Percentiles rank a stretch among this genome's conserved stretches.
phyloP scores from a whole-genome alignment of 2,113 vertebrate genomes.

The Catharus fuscescens region DNA sequence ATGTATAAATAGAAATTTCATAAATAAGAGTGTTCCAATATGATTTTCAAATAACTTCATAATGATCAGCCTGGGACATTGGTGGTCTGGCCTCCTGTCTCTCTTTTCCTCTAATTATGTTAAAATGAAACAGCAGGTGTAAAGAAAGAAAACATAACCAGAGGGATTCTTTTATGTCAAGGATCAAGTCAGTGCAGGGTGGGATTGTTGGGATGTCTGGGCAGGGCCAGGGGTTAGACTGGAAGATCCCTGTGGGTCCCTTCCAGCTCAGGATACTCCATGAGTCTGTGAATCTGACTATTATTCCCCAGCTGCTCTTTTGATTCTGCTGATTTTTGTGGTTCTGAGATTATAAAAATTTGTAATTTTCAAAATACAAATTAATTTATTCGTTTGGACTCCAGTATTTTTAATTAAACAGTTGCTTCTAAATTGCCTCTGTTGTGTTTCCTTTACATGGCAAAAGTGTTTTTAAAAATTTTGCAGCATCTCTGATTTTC shows the following conservation, averaged over 20 bases:
- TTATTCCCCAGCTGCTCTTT: neutral
- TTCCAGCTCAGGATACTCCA: neutral
- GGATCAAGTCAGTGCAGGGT: neutral
- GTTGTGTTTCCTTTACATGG: neutral
- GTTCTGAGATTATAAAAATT: neutral
- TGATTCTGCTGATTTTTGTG: neutral
- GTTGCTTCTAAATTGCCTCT: neutral
- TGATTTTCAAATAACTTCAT: neutral
- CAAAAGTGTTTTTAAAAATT: neutral
- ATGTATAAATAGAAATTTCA: slow-evolving; percentile 15
- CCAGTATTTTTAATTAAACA: neutral
- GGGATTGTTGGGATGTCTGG: neutral
- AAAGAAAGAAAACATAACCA: neutral
- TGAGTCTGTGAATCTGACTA: neutral
- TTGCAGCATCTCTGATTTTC: neutral
- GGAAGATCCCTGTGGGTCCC: neutral
- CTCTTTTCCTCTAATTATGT: neutral
- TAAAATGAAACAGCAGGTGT: neutral
- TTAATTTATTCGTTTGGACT: neutral
- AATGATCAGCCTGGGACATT: neutral
- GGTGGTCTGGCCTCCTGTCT: neutral
- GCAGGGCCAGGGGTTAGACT: neutral
- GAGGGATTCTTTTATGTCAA: neutral
- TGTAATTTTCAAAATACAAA: neutral
- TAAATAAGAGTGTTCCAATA: neutral